Percentiles rank a stretch among this genome's conserved stretches.
Conservation (phyloP, 2,797 vertebrate genomes). For the Knipowitschia caucasica region DNA sequence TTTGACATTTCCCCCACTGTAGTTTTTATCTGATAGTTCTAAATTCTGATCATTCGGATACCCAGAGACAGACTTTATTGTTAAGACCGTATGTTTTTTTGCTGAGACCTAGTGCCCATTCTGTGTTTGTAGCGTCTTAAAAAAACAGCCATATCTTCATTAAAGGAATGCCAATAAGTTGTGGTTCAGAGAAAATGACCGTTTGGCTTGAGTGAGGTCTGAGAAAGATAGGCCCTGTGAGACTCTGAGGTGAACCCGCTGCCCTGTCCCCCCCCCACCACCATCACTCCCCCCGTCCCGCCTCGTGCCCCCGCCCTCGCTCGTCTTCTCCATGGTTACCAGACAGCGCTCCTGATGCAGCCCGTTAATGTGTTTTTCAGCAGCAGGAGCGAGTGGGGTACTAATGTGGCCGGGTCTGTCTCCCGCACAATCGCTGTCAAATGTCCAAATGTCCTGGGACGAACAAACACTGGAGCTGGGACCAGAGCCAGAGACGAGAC, state of each 20-base stretch:
- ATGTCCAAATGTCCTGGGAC: conserved; percentile 70
- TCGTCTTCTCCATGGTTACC: conserved; percentile 77
- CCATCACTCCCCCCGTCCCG: conserved; percentile 4
- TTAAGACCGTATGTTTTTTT: too few species aligned
- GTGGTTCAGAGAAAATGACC: conserved; percentile 46
- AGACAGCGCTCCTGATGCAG: conserved; percentile 75
- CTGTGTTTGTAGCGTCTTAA: not conserved
- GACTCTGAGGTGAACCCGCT: conserved; percentile 65
- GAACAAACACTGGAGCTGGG: conserved; percentile 52
- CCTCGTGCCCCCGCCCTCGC: conserved; percentile 40
- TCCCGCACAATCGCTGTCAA: conserved; percentile 73
- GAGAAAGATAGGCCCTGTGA: conserved; percentile 64
- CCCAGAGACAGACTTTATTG: too few species aligned
- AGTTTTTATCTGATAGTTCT: too few species aligned
- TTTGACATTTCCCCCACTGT: too few species aligned
- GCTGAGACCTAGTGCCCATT: too few species aligned
- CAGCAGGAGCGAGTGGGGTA: conserved; percentile 66
- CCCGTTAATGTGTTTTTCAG: conserved; percentile 79
- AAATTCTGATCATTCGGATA: too few species aligned
- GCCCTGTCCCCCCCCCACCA: conserved; percentile 37
- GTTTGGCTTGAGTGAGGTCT: too few species aligned
- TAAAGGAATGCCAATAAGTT: conserved; percentile 29
- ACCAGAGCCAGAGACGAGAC: conserved; percentile 46
- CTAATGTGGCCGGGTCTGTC: conserved; percentile 73
- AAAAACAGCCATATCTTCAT: not conserved